Base-by-base conservation (phyloP, 2,113 vertebrate species). In the Melierax canorus region DNA sequence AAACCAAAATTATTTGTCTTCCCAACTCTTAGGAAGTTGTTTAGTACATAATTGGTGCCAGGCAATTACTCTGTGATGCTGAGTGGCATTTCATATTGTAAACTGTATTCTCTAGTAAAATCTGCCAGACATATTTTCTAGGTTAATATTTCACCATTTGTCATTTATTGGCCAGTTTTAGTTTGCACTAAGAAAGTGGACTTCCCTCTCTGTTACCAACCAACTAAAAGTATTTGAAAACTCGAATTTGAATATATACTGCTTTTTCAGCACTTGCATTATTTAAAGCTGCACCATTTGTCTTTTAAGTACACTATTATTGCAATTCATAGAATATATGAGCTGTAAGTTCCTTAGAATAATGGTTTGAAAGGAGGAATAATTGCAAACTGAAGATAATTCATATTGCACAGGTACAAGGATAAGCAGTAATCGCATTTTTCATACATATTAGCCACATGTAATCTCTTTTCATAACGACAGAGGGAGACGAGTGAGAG, bases 311-410 rank as follows among this genome's bases (percentile, higher is more conserved):
- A 92, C 41, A 12, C 45, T 88, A 60, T 94, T 88, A 53, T 72
- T 91, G 22, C 48, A 73, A 89, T 67, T 73, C 84, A 32, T 26
- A 88, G 83, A 82, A 46, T 84, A 67, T 78, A 91, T 0, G 17
- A 80, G 56, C 66, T 46, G 4, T 94, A 90, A 86, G 15, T 95
- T 95, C 89, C 71, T 83, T 69, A 79, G 66, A 79, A 89, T 92
- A 88, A 95, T 32, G 58, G 26, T 82, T 79, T 95, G 93, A 95
- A 96, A 92, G 55, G 66, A 83, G 80, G 81, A 95, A 88, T 97
- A 96, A 91, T 95, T 95, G 85, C 88, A 86, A 86, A 86, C 81
- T 80, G 89, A 90, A 96, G 97, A 95, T 89, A 92, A 95, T 87
- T 91, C 89, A 26, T 94, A 86, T 85, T 96, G 81, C 84, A 67